phyloP scores from a whole-genome alignment of 1,140 invertebrate species.

The Myzus persicae region DNA sequence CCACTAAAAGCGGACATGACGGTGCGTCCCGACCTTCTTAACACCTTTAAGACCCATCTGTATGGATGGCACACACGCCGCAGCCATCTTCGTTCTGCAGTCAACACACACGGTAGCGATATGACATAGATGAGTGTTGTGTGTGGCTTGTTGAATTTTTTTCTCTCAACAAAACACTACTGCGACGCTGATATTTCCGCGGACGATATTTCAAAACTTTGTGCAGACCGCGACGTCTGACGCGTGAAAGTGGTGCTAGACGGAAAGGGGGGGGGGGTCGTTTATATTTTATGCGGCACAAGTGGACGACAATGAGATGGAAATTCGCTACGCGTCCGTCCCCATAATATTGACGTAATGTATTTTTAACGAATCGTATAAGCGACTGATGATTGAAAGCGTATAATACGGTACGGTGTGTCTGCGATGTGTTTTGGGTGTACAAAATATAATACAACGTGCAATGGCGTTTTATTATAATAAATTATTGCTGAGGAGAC shows the following conservation, averaged over 20 bases:
- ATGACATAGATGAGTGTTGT: neutral
- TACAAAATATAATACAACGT: neutral
- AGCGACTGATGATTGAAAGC: neutral
- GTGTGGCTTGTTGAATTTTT: neutral
- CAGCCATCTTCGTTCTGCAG: neutral
- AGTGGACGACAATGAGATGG: neutral
- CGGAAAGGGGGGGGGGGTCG: neutral
- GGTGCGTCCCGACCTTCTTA: neutral
- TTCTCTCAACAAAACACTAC: neutral
- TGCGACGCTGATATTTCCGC: neutral
- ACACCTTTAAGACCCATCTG: neutral
- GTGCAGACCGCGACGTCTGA: neutral
- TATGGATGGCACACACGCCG: neutral
- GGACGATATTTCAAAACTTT: neutral
- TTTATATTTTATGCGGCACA: neutral
- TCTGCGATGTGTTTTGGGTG: no score
- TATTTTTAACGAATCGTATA: constrained; percentile 26
- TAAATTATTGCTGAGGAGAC: neutral
- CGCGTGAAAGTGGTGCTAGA: neutral
- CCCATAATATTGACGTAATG: constrained; percentile 9
- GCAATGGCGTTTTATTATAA: neutral
- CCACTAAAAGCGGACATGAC: neutral
- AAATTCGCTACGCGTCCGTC: constrained; percentile 3
- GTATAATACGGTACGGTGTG: neutral
- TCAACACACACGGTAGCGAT: neutral